phyloP scores from a whole-genome alignment of 2,797 vertebrate species.

The Silurus lanzhouensis region DNA sequence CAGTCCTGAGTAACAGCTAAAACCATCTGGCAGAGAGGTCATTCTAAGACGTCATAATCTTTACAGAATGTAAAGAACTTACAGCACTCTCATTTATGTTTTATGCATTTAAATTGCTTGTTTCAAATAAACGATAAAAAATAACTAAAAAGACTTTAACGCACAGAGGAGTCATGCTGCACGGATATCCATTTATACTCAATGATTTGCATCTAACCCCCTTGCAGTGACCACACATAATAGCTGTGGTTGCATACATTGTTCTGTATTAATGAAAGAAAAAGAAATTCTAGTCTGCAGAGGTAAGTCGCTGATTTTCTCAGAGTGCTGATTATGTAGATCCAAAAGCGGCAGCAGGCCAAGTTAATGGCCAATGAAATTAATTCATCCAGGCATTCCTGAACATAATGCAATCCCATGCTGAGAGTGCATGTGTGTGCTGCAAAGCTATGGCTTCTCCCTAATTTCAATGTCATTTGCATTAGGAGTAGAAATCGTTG shows the following conservation, averaged over 20 bases:
- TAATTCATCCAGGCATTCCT: conserved; percentile 51
- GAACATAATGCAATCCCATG: conserved; percentile 44
- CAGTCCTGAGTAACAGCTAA: not conserved
- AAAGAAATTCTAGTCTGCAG: conserved; percentile 8
- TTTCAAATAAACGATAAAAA: not conserved
- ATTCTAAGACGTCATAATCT: conserved; percentile 1
- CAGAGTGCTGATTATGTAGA: conserved; percentile 46
- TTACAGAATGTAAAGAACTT: not conserved
- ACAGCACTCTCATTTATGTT: not conserved
- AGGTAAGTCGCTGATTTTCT: conserved; percentile 39
- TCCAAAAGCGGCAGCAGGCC: conserved; percentile 17
- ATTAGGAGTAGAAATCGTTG: conserved; percentile 49
- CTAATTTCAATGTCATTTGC: conserved; percentile 54
- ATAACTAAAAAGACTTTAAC: not conserved
- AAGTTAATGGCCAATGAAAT: conserved; percentile 52
- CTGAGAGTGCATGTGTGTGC: conserved; percentile 39
- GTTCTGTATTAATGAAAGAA: conserved; percentile 46
- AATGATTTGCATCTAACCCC: conserved; percentile 45
- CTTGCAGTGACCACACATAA: conserved; percentile 34
- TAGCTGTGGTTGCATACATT: conserved; percentile 43
- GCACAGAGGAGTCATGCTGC: not conserved
- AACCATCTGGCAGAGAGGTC: conserved; percentile 5
- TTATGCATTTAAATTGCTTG: not conserved
- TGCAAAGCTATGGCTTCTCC: conserved; percentile 23
- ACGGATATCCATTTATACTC: not conserved